Conservation (phyloP, 2,888 invertebrate species). For the Caenorhabditis uteleia region DNA sequence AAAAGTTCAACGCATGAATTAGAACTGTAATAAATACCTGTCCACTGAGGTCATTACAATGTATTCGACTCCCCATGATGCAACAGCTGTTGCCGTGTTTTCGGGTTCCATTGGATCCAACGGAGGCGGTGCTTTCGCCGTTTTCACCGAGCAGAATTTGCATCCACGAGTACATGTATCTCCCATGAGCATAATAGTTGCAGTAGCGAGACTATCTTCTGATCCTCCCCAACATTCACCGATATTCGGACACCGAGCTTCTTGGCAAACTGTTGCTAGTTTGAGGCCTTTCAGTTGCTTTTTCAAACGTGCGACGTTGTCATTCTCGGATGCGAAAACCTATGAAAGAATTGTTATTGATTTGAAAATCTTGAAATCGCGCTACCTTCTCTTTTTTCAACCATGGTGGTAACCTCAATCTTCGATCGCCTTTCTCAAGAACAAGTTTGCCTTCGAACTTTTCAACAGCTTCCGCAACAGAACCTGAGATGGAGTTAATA, state of each 20-base stretch:
- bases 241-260: slow-evolving; percentile 67
- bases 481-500: slow-evolving; percentile 19
- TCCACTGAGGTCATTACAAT: slow-evolving; percentile 97
- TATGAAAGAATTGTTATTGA: slow-evolving; percentile 4
- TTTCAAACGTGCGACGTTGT: slow-evolving; percentile 56
- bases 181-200: slow-evolving; percentile 99
- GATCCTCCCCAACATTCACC: slow-evolving; percentile 94
- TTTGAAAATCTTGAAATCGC: not conserved
- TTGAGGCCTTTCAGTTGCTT: slow-evolving; percentile 64
- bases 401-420: slow-evolving; percentile 67
- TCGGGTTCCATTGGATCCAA: slow-evolving; percentile 87
- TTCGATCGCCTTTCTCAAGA: slow-evolving; percentile 55
- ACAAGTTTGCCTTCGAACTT: slow-evolving; percentile 53
- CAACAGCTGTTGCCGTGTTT: slow-evolving; percentile 90
- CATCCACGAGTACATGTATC: slow-evolving; percentile 98
- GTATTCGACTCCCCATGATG: slow-evolving; percentile 94
- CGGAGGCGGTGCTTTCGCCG: slow-evolving; percentile 85
- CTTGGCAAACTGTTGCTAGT: slow-evolving; percentile 68
- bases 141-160: slow-evolving; percentile 93
- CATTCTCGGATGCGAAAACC: slow-evolving; percentile 53
- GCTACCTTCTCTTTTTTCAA: slow-evolving; percentile 63
- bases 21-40: slow-evolving; percentile 72
- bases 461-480: slow-evolving; percentile 46
- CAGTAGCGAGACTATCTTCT: slow-evolving; percentile 84
- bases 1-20: not conserved